Conservation (phyloP, 1,140 invertebrate species). For the Elymnias hypermnestra region DNA sequence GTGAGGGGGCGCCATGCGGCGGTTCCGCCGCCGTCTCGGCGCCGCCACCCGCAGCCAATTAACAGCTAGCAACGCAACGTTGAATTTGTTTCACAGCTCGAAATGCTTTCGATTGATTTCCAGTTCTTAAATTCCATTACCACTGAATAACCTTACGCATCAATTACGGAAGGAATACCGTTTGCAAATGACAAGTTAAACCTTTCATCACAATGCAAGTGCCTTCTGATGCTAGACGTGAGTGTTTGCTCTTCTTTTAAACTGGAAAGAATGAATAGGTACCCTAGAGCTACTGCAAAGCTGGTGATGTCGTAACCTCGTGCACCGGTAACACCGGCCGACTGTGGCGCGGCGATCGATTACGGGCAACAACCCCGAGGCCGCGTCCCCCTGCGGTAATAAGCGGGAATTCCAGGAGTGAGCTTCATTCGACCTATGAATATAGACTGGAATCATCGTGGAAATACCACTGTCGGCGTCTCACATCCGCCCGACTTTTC, state of each 20-base stretch:
- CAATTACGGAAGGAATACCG: no score
- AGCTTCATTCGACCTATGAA: constrained; percentile 36
- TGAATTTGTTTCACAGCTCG: constrained; percentile 70
- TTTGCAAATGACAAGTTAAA: no score
- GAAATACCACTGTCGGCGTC: constrained; percentile 55
- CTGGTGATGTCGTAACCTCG: constrained; percentile 51
- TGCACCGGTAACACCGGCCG: constrained; percentile 51
- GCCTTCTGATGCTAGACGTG: no score
- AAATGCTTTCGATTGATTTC: constrained; percentile 73
- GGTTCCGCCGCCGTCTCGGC: constrained; percentile 73
- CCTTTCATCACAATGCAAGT: no score
- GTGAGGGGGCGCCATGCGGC: constrained; percentile 60
- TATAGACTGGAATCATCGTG: constrained; percentile 35
- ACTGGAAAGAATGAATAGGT: no score
- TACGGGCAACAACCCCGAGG: constrained; percentile 63
- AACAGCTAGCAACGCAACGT: constrained; percentile 66
- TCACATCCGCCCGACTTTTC: constrained; percentile 23
- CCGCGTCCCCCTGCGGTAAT: constrained; percentile 60
- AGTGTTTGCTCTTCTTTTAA: no score
- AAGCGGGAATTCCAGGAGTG: constrained; percentile 67
- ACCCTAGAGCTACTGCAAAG: constrained; percentile 49
- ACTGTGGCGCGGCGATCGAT: constrained; percentile 69
- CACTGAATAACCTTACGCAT: constrained; percentile 13
- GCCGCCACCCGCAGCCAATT: constrained; percentile 73
- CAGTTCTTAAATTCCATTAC: constrained; percentile 30